Evolutionary conservation across 2,113 vertebrate genomes (phyloP), one percentile per base, ranked within the genome.

Genomic region (Notarius lentiginosus): DNA sequence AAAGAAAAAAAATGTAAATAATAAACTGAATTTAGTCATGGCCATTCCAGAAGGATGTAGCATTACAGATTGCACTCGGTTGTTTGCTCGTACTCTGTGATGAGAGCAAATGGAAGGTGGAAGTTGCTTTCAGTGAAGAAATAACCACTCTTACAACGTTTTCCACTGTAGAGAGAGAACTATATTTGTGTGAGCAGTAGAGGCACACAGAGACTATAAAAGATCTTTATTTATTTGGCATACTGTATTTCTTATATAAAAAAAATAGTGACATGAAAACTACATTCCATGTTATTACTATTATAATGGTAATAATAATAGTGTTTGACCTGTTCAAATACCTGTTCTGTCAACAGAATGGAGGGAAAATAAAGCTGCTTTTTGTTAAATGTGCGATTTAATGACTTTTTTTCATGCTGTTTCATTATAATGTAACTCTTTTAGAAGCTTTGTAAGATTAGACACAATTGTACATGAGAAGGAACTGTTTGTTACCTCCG

Each of bases 261-360:
- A 86, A 79, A 68, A 91, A 92, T 91, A 89, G 83, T 88, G 87
- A 84, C 75, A 82, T 41, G 83, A 86, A 85, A 87, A 92, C 88
- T 91, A 95, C 95, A 95, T 96, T 95, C 95, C 95, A 94, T 94
- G 87, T 93, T 91, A 89, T 93, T 93, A 92, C 91, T 93, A 91
- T 56, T 12, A 56, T 56, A 56, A 56, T 56, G 14, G 93, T 89
- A 91, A 93, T 92, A 82, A 91, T 90, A 85, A 93, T 95, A 90
- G 93, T 94, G 93, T 94, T 93, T 93, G 92, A 95, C 90, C 91
- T 93, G 90, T 94, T 94, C 89, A 88, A 86, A 93, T 94, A 92
- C 91, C 91, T 91, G 91, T 94, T 91, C 92, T 91, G 89, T 93
- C 90, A 88, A 90, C 82, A 87, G 89, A 92, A 90, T 93, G 87